Evolutionary conservation across 2,888 invertebrate genomes (phyloP), one percentile per base, ranked within the genome.

Genomic region (Drosophila differens): DNA sequence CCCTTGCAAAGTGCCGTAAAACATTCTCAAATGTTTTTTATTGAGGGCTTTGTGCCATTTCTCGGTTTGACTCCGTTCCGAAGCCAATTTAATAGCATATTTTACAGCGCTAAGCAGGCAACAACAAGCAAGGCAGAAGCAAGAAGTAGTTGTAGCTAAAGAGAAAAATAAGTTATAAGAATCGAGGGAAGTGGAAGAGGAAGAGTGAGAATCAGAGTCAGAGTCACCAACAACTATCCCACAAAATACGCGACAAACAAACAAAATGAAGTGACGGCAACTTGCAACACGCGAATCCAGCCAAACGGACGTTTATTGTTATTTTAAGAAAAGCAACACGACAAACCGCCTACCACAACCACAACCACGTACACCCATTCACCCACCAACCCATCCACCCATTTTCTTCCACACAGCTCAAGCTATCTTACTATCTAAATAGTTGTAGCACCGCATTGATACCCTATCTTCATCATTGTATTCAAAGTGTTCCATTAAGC

Each of bases 31-130:
- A 78, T 82, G 70, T 63, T 74, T 83, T 72, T 74, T 76, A 79
- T 83, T 78, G 70, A 72, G 79, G 71, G 79, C 82, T 74, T 76
- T 65, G 63, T 63, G 79, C 71, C 82, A 81, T 79, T 76, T 70
- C 73, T 65, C 59, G 60, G 70, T 72, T 78, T 68, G 73, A 82
- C 90, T 81, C 82, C 84, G 86, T 81, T 88, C 37, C 86, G 87
- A 81, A 91, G 91, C 92, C 92, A 92, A 91, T 91, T 90, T 92
- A 91, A 91, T 91, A 82, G 83, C 90, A 84, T 91, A 86, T 85
- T 91, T 89, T 84, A 82, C 82, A 84, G 90, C 84, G 81, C 84
- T 91, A 89, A 89, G 84, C 83, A 88, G 89, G 79, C 89, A 85
- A 77, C 81, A 75, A 53, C 58, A 47, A 47, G 35, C 44, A 37